These are phyloP conservation scores for Austrofundulus limnaeus DNA, from an alignment of 2,113 vertebrate genomes.

Conservation along the genomic window DNA sequence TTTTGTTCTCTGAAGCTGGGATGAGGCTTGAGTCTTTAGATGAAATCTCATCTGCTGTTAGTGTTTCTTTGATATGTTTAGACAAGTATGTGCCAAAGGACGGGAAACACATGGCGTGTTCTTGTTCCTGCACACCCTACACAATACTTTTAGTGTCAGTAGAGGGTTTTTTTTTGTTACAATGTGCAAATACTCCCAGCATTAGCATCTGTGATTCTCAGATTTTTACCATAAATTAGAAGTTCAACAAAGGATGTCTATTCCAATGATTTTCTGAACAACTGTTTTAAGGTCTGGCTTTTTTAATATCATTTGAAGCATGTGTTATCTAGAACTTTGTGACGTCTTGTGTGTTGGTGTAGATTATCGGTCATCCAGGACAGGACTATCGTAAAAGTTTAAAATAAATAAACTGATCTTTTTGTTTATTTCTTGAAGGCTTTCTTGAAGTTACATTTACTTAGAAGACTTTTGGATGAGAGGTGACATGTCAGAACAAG, in stretches of 20 bases:
- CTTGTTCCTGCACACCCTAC: neutral
- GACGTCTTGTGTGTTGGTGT: neutral
- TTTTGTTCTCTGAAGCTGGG: slow-evolving; percentile 42
- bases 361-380: too few species aligned
- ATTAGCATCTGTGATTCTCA: neutral
- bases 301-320: neutral
- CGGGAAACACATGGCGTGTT: neutral
- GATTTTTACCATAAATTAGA: neutral
- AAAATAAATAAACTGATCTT: too few species aligned
- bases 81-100: slow-evolving; percentile 15
- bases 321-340: neutral
- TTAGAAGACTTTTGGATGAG: too few species aligned
- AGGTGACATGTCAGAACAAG: too few species aligned
- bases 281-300: neutral
- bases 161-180: neutral
- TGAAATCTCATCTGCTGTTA: slow-evolving; percentile 36
- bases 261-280: neutral
- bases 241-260: neutral
- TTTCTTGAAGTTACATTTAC: too few species aligned
- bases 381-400: too few species aligned
- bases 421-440: too few species aligned
- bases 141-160: neutral
- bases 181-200: neutral
- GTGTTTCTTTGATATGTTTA: slow-evolving; percentile 48
- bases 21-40: slow-evolving; percentile 40